A percentile compares a stretch with the other conserved stretches of the same genome.
These are phyloP conservation scores for Aphis gossypii DNA, from an alignment of 1,140 invertebrate genomes.

Conservation along the genomic window DNA sequence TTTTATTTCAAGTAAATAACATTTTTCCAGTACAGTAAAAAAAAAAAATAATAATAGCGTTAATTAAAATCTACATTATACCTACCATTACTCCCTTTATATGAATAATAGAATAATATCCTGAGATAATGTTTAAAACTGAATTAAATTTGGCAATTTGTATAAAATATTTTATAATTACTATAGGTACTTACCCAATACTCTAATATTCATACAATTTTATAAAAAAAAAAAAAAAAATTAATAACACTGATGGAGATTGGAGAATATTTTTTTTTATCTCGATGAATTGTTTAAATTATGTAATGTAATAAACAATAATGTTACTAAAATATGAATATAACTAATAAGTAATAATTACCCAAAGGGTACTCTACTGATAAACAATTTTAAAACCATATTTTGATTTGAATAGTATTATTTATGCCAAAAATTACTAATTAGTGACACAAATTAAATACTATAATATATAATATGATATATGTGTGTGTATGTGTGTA, in stretches of 20 bases:
- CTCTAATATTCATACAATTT: neutral
- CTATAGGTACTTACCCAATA: neutral
- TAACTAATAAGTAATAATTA: neutral
- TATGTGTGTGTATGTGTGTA: too few species aligned
- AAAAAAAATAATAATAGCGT: neutral
- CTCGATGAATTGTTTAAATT: neutral
- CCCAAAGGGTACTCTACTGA: too few species aligned
- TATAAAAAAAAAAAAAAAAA: neutral
- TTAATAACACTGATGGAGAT: neutral
- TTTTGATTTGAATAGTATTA: too few species aligned
- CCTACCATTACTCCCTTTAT: neutral
- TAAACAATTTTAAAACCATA: too few species aligned
- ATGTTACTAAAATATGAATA: neutral
- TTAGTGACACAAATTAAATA: neutral
- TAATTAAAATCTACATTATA: neutral
- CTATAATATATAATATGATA: neutral
- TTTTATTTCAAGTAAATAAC: neutral
- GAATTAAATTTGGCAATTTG: neutral
- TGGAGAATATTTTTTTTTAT: neutral
- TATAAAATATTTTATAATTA: neutral
- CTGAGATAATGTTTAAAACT: neutral
- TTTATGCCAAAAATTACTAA: too few species aligned
- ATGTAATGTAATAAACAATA: neutral
- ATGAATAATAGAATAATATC: neutral
- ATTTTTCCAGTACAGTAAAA: neutral